A percentile compares a stretch with the other conserved stretches of the same genome.
Conservation (phyloP, 2,888 invertebrate species). For the Spicauda simplicius region DNA sequence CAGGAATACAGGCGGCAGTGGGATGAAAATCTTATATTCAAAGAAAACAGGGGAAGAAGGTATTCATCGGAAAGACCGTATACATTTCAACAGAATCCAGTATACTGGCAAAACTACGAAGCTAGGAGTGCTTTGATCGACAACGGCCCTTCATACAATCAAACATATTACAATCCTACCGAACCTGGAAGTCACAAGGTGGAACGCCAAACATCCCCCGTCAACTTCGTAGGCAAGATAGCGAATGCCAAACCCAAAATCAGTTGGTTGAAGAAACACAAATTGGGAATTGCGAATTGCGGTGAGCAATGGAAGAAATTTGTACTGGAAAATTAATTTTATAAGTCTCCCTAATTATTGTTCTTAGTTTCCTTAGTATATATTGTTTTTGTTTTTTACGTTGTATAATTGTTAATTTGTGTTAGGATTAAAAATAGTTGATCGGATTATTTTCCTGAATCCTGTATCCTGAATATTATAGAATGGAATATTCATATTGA, state of each 20-base stretch:
- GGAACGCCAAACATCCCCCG: constrained; percentile 6
- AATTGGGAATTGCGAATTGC: constrained; percentile 52
- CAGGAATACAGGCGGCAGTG: constrained; percentile 66
- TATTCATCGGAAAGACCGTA: constrained; percentile 48
- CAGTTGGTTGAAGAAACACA: constrained; percentile 63
- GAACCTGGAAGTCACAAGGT: neutral
- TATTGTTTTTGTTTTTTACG: no score
- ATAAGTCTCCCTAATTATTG: neutral
- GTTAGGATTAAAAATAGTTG: no score
- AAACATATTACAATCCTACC: constrained; percentile 5
- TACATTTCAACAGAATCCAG: constrained; percentile 39
- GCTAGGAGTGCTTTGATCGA: constrained; percentile 50
- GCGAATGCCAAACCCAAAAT: constrained; percentile 49
- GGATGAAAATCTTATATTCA: constrained; percentile 60
- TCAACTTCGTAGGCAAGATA: constrained; percentile 20
- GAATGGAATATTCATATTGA: no score
- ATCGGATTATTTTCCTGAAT: no score
- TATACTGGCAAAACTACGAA: constrained; percentile 54
- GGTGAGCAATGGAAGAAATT: constrained; percentile 63
- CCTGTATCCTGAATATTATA: no score
- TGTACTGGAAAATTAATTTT: constrained; percentile 53
- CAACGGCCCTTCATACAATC: constrained; percentile 3
- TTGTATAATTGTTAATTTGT: no score
- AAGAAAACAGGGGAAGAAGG: constrained; percentile 42
- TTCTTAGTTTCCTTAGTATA: no score